Conservation (phyloP, 2,113 vertebrate genomes). For the Saccopteryx bilineata region DNA sequence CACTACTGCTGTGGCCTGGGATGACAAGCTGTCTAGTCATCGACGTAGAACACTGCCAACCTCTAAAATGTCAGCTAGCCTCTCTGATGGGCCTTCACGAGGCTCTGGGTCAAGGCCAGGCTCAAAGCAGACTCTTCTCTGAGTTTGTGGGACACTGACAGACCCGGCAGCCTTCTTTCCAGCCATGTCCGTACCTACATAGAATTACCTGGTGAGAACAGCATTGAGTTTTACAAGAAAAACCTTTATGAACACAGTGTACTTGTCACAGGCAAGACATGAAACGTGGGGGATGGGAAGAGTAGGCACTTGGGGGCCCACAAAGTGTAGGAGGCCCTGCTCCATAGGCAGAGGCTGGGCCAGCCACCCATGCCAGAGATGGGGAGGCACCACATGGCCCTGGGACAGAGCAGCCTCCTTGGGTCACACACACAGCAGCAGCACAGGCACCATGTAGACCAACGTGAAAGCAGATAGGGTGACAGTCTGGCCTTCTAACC, state of each 20-base stretch:
- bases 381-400: too few relatives aligned
- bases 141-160: not conserved
- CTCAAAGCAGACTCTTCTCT: not conserved
- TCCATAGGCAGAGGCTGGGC: not conserved
- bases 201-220: not conserved
- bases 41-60: constrained; percentile 55
- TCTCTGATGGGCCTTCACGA: constrained; percentile 52
- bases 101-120: constrained; percentile 16
- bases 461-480: not conserved
- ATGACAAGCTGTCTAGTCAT: constrained; percentile 85
- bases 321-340: not conserved
- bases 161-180: not conserved
- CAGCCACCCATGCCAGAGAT: not conserved
- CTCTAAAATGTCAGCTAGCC: constrained; percentile 51
- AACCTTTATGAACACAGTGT: not conserved
- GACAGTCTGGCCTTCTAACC: not conserved
- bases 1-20: constrained; percentile 75
- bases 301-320: not conserved
- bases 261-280: not conserved
- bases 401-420: not conserved
- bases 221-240: not conserved
- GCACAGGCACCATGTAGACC: not conserved
- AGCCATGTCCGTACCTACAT: not conserved
- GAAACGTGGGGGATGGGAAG: not conserved
- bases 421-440: accelerated